Evolutionary conservation across 1,140 invertebrate genomes (phyloP).

Genomic region (Idris sp.): DNA sequence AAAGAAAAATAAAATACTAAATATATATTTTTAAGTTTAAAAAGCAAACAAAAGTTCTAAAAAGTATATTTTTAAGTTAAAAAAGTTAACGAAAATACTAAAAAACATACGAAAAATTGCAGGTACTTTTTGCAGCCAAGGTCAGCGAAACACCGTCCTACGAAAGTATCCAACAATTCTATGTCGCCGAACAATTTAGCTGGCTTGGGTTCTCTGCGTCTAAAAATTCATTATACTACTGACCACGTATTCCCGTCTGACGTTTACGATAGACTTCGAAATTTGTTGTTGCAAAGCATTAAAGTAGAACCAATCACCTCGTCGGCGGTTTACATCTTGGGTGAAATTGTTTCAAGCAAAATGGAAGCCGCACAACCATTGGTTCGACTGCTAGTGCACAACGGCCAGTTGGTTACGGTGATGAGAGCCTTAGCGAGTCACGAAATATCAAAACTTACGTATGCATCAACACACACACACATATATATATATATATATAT

Average conservation of each 20-base stretch:
- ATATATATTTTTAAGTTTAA: no score
- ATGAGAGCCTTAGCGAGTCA: constrained; percentile 88
- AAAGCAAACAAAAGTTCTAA: no score
- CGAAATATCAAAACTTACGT: constrained; percentile 93
- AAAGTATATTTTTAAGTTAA: no score
- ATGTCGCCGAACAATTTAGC: constrained; percentile 84
- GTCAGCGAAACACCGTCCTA: constrained; percentile 80
- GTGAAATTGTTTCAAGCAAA: constrained; percentile 90
- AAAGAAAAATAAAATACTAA: no score
- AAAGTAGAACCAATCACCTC: constrained; percentile 88
- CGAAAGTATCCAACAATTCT: constrained; percentile 81
- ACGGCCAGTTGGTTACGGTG: constrained; percentile 89
- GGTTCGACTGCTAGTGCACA: constrained; percentile 89
- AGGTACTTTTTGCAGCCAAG: constrained; percentile 92
- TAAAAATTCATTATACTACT: constrained; percentile 91
- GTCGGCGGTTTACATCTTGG: constrained; percentile 90
- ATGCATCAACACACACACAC: no score
- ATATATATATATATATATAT: no score
- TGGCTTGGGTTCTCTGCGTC: constrained; percentile 87
- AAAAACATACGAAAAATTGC: no score
- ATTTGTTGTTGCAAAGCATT: constrained; percentile 86
- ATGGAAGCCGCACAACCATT: constrained; percentile 92
- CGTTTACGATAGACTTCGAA: constrained; percentile 87
- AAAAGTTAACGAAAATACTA: no score
- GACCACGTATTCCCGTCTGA: constrained; percentile 91